Percentiles rank a stretch among this genome's conserved stretches.
Conservation (phyloP, 1,140 invertebrate genomes). For the Trichonephila clavipes region DNA sequence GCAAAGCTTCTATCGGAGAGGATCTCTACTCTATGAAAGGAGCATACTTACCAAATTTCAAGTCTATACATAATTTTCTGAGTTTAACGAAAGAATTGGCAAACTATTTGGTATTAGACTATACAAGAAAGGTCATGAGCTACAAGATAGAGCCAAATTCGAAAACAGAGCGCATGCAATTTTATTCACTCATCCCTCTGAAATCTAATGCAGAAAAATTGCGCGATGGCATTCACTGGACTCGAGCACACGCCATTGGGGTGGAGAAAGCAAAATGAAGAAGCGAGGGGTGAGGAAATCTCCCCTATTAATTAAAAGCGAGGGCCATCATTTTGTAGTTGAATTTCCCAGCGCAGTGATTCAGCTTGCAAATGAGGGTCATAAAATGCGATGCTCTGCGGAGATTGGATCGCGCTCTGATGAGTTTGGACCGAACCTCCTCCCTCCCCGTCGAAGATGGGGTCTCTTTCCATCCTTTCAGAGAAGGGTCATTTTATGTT, state of each 20-base stretch:
- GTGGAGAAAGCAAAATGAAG: background rate
- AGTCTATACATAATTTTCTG: no score
- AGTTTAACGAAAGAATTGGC: no score
- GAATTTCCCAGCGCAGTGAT: background rate
- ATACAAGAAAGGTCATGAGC: no score
- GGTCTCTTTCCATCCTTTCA: background rate
- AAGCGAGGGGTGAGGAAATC: background rate
- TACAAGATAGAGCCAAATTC: no score
- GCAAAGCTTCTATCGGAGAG: no score
- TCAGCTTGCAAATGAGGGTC: constrained; percentile 41
- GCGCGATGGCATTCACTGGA: no score
- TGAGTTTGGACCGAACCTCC: background rate
- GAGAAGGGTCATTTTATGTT: background rate
- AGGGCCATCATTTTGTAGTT: background rate
- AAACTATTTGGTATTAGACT: no score
- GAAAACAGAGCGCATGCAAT: no score
- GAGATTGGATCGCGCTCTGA: background rate
- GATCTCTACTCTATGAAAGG: no score
- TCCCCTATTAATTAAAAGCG: constrained; percentile 17
- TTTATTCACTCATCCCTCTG: no score
- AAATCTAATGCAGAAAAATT: no score
- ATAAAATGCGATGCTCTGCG: constrained; percentile 21
- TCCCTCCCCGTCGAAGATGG: background rate
- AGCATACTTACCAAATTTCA: no score
- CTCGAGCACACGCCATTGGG: background rate